Conservation (phyloP, 2,888 invertebrate species). For the Lasioglossum morio region DNA sequence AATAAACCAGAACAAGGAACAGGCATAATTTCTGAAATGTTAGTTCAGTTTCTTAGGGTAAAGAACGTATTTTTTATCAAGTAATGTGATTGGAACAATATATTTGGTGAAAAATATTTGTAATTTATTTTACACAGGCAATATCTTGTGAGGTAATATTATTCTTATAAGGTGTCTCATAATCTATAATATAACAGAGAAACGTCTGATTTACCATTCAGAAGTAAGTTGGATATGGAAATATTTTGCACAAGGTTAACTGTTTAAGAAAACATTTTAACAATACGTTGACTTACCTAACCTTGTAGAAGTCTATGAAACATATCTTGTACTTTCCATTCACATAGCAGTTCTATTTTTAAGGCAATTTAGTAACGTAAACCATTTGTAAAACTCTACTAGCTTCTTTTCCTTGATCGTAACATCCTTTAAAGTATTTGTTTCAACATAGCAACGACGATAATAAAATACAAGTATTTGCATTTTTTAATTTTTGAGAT, state of each 20-base stretch:
- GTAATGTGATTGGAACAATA: neutral
- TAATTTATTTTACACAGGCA: slow-evolving; percentile 48
- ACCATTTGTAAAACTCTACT: neutral
- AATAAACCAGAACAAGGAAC: neutral
- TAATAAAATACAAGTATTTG: neutral
- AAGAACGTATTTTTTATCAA: neutral
- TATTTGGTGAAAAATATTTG: slow-evolving; percentile 32
- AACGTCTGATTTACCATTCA: neutral
- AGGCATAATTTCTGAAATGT: neutral
- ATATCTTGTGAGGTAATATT: slow-evolving; percentile 34
- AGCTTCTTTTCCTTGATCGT: neutral
- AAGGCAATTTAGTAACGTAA: neutral
- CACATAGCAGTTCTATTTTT: neutral
- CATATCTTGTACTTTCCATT: neutral
- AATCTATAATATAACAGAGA: neutral
- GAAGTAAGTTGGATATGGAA: neutral
- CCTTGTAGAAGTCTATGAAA: neutral
- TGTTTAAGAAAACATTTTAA: neutral
- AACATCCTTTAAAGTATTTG: neutral
- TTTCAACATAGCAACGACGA: too few relatives aligned
- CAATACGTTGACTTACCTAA: neutral
- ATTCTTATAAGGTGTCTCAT: slow-evolving; percentile 18
- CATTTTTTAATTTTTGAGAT: neutral
- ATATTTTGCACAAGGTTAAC: neutral
- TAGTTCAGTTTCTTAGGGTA: neutral